Evolutionary conservation across 1,140 invertebrate genomes (phyloP), one percentile per base, ranked within the genome.

Genomic region (Heliconius melpomene): DNA sequence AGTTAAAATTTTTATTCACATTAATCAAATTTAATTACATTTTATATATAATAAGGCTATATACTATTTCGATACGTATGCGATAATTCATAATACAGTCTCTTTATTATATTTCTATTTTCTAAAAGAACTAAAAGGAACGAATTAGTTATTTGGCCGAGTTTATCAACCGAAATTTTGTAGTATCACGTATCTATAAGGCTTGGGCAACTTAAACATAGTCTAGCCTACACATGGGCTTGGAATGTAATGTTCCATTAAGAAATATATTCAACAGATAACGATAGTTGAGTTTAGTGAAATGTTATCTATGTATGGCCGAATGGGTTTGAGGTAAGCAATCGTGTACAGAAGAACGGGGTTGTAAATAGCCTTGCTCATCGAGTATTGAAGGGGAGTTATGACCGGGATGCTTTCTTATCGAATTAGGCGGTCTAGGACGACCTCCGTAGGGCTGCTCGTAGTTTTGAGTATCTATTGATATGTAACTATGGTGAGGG

Each of bases 301-400:
- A 86, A 89, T 85, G 88, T 90, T 86, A 90, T 93, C 93, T 93
- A 84, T 94, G 92, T 83, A 85, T 88, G 84, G 83, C 81, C 82
- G 91, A 89, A 93, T 94, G 92, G 83, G 92, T 93, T 90, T 93
- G 91, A 83, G 92, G 92, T 82, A 93, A 85, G 89, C 92, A 93
- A 85, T 94, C 93, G 83, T 94, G 93, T 80, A 94, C 87, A 74
- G 93, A 94, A 66, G 94, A 92, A 75, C 94, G 89, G 75, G 94
- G 94, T 84, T 93, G 91, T 87, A 95, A 93, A 88, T 95, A 95
- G 83, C 94, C 94, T 85, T 95, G 94, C 70, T 95, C 94, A 73
- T 95, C 94, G 81, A 95, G 87, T 87, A 93, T 93, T 29, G 92
- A 92, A 82, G 93, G 92, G 74, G 92, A 93, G 60, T 89, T 87